Evolutionary conservation across 2,113 vertebrate species (phyloP), one percentile per base, ranked within the genome.

Genomic region (Osmerus mordax): DNA sequence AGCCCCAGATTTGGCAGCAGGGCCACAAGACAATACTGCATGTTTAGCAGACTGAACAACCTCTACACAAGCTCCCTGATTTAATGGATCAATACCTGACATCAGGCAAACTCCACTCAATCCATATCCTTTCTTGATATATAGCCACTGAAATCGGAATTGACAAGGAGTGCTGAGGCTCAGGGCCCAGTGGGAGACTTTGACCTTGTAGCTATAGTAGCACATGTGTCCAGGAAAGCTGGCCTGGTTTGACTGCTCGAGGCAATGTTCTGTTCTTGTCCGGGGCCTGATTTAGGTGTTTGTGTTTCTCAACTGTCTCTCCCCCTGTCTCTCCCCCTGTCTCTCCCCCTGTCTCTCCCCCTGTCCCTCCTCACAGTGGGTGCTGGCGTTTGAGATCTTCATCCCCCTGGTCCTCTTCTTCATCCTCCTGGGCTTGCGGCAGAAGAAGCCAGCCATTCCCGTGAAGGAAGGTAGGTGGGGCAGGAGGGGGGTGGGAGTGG

Each of bases 331-430:
- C 7, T 66, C 36, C 52, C 15, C 41, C 53, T 71, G 14, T 67
- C 13, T 15, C 36, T 18, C 53, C 25, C 8, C 12, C 23, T 29
- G 19, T 29, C 18, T 2, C 3, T 54, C 29, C 25, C 64, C 4
- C 72, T 76, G 19, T 86, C 41, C 56, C 72, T 70, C 36, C 19
- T 13, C 79, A 0, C 86, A 99, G 97, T 97, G 97, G 96, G 97
- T 99, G 78, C 84, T 99, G 89, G 92, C 97, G 13, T 99, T 98
- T 3, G 97, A 99, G 90, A 94, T 98, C 87, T 98, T 98, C 89
- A 99, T 99, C 82, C 97, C 96, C 0, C 83, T 99, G 32, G 97
- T 97, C 54, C 96, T 98, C 51, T 99, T 99, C 91, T 98, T 99
- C 89, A 97, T 99, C 78, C 91, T 99, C 0, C 81, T 99, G 82